Conservation (phyloP, 2,888 invertebrate genomes). For the Penaeus monodon region DNA sequence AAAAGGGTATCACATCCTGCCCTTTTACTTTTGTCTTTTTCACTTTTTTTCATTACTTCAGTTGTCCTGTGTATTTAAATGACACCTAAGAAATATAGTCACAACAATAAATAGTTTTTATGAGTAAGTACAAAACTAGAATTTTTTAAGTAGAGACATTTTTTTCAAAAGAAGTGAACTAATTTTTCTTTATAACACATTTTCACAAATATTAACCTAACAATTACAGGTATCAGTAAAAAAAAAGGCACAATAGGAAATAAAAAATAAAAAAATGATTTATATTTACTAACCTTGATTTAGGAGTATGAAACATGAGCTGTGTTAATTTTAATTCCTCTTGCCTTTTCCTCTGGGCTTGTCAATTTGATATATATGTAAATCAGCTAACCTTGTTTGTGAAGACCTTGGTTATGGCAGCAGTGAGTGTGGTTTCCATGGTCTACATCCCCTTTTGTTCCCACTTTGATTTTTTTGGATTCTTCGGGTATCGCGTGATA, state of each 20-base stretch:
- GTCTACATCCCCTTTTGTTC: conserved; percentile 56
- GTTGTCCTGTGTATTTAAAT: too few relatives aligned
- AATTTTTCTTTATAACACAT: background rate
- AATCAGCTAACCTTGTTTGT: conserved; percentile 77
- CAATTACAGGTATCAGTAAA: too few relatives aligned
- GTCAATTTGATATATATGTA: conserved; percentile 88
- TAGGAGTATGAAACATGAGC: conserved; percentile 82
- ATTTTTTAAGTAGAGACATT: background rate
- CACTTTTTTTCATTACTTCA: too few relatives aligned
- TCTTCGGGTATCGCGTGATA: background rate
- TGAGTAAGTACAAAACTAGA: background rate
- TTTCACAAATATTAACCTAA: too few relatives aligned
- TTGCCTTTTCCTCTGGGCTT: conserved; percentile 89
- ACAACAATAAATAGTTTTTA: background rate
- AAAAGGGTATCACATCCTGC: background rate
- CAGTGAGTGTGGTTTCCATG: conserved; percentile 59
- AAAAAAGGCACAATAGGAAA: too few relatives aligned
- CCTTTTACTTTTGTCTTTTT: too few relatives aligned
- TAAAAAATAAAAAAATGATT: background rate
- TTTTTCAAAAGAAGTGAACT: background rate
- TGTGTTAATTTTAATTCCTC: conserved; percentile 95
- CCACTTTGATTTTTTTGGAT: conserved; percentile 37
- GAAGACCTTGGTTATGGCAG: conserved; percentile 66
- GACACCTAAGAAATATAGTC: too few relatives aligned
- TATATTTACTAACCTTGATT: conserved; percentile 68